Conservation (phyloP, 2,888 invertebrate species). For the Tetragonula carbonaria region DNA sequence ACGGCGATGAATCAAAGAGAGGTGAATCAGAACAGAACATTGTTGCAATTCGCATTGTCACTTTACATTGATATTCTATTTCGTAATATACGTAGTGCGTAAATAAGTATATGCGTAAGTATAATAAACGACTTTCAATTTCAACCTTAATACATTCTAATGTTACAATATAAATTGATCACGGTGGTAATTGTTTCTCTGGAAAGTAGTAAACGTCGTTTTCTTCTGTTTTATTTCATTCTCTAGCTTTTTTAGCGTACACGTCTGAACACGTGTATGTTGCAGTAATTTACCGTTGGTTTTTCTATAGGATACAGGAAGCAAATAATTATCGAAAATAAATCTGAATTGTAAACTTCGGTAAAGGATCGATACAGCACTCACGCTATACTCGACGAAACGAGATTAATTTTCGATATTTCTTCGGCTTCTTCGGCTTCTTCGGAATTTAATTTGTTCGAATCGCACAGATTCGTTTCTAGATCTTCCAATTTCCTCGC, state of each 20-base stretch:
- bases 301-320: neutral
- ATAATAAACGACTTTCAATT: neutral
- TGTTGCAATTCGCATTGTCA: neutral
- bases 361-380: neutral
- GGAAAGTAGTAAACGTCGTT: neutral
- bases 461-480: neutral
- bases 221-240: conserved; percentile 30
- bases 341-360: neutral
- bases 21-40: neutral
- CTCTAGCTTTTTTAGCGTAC: conserved; percentile 13
- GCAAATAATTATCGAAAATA: neutral
- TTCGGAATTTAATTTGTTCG: neutral
- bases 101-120: neutral
- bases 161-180: neutral
- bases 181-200: conserved; percentile 4
- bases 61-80: neutral
- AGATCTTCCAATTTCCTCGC: conserved; percentile 16
- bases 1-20: neutral
- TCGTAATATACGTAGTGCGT: neutral
- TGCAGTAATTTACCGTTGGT: conserved; percentile 1
- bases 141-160: neutral
- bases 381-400: conserved; percentile 39
- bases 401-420: conserved; percentile 6
- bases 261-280: neutral
- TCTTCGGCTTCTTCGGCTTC: conserved; percentile 13